A percentile compares a stretch with the other conserved stretches of the same genome.
Evolutionary conservation across 2,113 vertebrate species (phyloP).

Genomic region (Geothlypis trichas): DNA sequence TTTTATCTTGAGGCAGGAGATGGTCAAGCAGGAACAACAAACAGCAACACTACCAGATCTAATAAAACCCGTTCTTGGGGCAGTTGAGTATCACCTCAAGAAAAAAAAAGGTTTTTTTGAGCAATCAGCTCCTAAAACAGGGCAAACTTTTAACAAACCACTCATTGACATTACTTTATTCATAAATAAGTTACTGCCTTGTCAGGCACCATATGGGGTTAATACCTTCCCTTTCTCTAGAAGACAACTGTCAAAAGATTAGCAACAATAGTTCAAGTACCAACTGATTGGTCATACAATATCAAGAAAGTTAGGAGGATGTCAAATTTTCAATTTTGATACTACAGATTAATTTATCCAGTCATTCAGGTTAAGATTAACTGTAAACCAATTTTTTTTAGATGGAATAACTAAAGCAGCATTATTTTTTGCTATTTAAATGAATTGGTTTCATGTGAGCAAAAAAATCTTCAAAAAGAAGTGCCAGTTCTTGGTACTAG

Average conservation of each 20-base stretch:
- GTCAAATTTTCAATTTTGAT: background rate
- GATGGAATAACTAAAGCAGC: background rate
- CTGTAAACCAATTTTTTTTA: background rate
- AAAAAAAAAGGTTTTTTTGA: background rate
- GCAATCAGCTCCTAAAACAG: background rate
- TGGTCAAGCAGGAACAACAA: background rate
- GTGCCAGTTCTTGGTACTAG: background rate
- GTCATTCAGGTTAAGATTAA: background rate
- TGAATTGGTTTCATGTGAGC: background rate
- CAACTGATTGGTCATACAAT: background rate
- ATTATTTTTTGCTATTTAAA: background rate
- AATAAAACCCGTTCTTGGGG: background rate
- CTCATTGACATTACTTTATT: background rate
- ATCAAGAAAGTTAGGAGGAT: background rate
- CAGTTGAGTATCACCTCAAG: background rate
- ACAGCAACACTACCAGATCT: background rate
- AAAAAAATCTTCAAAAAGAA: background rate
- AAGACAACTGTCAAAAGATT: background rate
- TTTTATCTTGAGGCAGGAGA: background rate
- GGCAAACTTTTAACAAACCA: background rate
- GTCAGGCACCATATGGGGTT: background rate
- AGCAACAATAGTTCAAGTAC: background rate
- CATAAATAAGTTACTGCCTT: background rate
- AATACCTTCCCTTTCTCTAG: background rate
- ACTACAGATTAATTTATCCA: background rate